phyloP scores from a whole-genome alignment of 2,888 invertebrate species.

The Trypoxylon attenuatum region DNA sequence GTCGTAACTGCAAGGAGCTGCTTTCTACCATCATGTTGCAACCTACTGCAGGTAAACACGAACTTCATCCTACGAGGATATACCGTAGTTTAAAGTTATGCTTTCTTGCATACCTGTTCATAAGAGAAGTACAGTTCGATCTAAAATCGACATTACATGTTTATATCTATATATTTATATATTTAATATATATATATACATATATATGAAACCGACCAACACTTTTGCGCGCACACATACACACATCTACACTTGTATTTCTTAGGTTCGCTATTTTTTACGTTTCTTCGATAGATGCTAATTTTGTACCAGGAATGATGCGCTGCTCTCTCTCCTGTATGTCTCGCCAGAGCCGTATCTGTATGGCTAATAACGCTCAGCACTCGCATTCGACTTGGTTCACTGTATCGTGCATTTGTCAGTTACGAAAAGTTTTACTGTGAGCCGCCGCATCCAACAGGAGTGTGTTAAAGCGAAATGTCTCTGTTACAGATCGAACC shows the following conservation, averaged over 20 bases:
- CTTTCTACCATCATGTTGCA: conserved; percentile 73
- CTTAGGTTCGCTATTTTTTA: conserved; percentile 61
- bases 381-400: conserved; percentile 66
- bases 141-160: no score
- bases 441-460: not conserved
- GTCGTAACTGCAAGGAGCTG: conserved; percentile 75
- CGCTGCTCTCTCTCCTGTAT: conserved; percentile 66
- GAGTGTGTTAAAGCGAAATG: conserved; percentile 19
- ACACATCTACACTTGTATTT: conserved; percentile 37
- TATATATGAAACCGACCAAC: conserved; percentile 23
- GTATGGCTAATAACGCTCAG: conserved; percentile 71
- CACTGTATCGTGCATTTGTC: conserved; percentile 58
- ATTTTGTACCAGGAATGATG: conserved; percentile 70
- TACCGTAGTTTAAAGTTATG: conserved; percentile 71
- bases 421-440: conserved; percentile 17
- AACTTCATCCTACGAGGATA: conserved; percentile 73
- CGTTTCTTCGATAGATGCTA: conserved; percentile 68
- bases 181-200: conserved; percentile 13
- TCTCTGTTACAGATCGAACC: conserved; percentile 85
- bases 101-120: conserved; percentile 66
- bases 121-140: conserved; percentile 15
- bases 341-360: conserved; percentile 71
- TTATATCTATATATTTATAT: conserved; percentile 17
- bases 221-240: conserved; percentile 35
- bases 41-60: conserved; percentile 75